Evolutionary conservation across 2,797 vertebrate species (phyloP).

Genomic region (Melanogrammus aeglefinus): DNA sequence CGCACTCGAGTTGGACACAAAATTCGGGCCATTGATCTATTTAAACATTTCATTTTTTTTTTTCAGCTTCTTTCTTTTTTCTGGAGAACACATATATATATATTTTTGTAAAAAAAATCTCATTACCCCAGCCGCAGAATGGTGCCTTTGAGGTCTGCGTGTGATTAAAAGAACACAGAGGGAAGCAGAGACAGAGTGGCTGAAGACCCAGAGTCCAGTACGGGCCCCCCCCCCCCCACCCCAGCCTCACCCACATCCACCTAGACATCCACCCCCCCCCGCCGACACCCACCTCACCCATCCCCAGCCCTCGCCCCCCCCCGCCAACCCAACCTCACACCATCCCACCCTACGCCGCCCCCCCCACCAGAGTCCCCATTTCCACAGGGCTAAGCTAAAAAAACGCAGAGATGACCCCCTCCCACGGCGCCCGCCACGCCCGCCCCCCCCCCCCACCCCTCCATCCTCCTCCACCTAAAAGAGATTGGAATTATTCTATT

Average conservation of each 20-base stretch:
- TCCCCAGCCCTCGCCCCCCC: no score
- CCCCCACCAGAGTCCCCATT: constrained; percentile 42
- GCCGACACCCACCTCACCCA: no score
- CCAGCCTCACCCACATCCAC: no score
- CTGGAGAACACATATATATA: no score
- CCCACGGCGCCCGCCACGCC: no score
- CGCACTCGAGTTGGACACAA: background rate
- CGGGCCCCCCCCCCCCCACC: background rate
- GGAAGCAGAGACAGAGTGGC: constrained; percentile 38
- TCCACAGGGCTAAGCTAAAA: constrained; percentile 47
- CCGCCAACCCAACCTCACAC: no score
- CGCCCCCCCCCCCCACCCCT: constrained; percentile 37
- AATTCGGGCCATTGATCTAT: background rate
- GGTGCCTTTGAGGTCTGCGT: constrained; percentile 47
- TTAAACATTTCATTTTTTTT: background rate
- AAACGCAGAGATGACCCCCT: background rate
- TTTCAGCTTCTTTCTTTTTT: background rate
- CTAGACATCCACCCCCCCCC: no score
- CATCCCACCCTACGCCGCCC: no score
- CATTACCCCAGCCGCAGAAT: constrained; percentile 16
- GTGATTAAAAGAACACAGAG: constrained; percentile 46
- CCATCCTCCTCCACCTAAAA: constrained; percentile 63
- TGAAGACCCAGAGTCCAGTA: constrained; percentile 43
- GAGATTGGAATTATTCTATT: constrained; percentile 71
- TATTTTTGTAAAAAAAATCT: constrained; percentile 11